Conservation (phyloP, 2,113 vertebrate genomes). For the Sclerurus mexicanus region DNA sequence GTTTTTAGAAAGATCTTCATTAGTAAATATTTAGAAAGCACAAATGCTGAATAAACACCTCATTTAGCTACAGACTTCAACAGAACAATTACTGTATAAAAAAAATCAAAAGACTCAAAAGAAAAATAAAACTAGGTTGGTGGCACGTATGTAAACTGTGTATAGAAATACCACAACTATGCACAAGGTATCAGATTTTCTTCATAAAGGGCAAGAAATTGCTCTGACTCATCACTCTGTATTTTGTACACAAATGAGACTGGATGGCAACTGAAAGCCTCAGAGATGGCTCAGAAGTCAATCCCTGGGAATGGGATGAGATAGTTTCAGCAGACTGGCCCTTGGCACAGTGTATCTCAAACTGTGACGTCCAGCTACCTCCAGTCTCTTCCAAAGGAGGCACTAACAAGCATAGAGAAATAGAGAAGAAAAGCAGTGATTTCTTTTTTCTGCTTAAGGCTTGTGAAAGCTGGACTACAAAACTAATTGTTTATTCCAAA, state of each 20-base stretch:
- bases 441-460: not conserved
- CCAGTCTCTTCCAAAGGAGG: not conserved
- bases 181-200: constrained; percentile 33
- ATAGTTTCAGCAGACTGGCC: not conserved
- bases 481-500: constrained; percentile 45
- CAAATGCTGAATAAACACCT: constrained; percentile 47
- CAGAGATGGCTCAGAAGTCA: constrained; percentile 7
- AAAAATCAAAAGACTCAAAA: constrained; percentile 38
- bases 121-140: constrained; percentile 27
- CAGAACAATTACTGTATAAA: constrained; percentile 13
- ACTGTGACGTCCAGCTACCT: not conserved
- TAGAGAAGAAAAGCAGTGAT: not conserved
- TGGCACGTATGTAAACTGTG: constrained; percentile 20
- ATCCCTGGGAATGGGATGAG: not conserved
- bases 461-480: constrained; percentile 1
- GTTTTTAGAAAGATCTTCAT: not conserved
- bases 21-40: constrained; percentile 63
- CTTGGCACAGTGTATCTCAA: not conserved
- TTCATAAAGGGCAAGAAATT: constrained; percentile 46
- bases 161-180: constrained; percentile 19
- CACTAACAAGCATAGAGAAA: not conserved
- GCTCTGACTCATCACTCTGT: not conserved
- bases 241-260: constrained; percentile 45
- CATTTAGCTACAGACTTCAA: constrained; percentile 18
- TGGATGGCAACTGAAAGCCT: constrained; percentile 6